Evolutionary conservation across 2,113 vertebrate genomes (phyloP).

Genomic region (Oreochromis tanganicae): DNA sequence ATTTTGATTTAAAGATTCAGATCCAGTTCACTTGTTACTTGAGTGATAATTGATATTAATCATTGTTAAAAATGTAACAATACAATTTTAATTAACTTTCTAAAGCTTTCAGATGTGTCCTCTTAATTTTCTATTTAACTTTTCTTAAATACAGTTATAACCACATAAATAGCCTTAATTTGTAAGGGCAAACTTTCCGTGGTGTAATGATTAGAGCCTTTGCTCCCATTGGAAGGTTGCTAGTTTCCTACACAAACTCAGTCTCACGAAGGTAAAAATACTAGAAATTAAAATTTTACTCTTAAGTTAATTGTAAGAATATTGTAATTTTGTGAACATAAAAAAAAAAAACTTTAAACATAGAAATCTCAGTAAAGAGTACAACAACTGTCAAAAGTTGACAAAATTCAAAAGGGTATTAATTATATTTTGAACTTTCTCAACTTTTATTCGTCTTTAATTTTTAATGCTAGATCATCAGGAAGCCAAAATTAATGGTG

Average conservation of each 20-base stretch:
- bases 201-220: not conserved
- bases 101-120: not conserved
- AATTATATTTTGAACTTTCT: not conserved
- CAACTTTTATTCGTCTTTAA: not conserved
- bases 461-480: not conserved
- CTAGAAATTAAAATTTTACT: not conserved
- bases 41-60: not conserved
- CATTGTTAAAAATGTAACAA: not conserved
- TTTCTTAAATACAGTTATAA: not conserved
- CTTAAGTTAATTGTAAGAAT: not conserved
- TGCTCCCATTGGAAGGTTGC: not conserved
- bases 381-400: not conserved
- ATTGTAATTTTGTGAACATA: not conserved
- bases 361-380: not conserved
- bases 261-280: not conserved
- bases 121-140: not conserved
- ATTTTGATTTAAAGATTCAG: no score
- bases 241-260: not conserved
- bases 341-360: not conserved
- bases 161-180: not conserved
- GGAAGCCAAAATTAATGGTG: not conserved
- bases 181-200: not conserved
- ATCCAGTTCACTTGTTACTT: not conserved
- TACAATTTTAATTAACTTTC: not conserved
- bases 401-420: not conserved